These are phyloP conservation scores for Ylistrum balloti DNA, from an alignment of 1,140 invertebrate genomes.

Conservation along the genomic window DNA sequence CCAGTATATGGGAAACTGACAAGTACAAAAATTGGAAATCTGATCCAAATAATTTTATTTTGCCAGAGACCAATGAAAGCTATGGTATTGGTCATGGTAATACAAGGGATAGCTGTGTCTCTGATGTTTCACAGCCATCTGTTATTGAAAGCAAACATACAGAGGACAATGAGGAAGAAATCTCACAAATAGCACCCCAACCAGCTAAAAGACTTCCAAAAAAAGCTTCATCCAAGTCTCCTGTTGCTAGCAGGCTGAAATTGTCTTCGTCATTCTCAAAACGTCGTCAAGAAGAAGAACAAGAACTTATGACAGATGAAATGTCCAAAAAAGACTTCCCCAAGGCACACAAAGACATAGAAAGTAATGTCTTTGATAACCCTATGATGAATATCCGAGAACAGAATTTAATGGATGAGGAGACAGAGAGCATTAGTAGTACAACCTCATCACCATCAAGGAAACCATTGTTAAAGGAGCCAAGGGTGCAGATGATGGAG, in stretches of 20 bases:
- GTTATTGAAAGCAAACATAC: background rate
- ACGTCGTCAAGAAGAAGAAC: constrained; percentile 43
- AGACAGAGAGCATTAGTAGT: constrained; percentile 45
- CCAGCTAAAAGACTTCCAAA: background rate
- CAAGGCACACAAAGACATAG: constrained; percentile 36
- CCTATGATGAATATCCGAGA: constrained; percentile 44
- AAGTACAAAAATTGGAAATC: constrained; percentile 40
- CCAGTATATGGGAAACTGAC: constrained; percentile 15
- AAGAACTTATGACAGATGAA: constrained; percentile 37
- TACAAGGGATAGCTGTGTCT: background rate
- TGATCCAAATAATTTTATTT: background rate
- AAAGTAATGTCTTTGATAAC: constrained; percentile 56
- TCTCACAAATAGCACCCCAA: background rate
- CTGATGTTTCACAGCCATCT: background rate
- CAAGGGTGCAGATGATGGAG: constrained; percentile 51
- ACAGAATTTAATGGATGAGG: constrained; percentile 26
- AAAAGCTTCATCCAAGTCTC: constrained; percentile 46
- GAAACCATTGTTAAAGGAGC: constrained; percentile 59
- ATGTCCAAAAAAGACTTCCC: background rate
- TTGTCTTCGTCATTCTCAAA: constrained; percentile 54
- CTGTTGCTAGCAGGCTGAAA: constrained; percentile 31
- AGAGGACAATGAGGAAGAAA: background rate
- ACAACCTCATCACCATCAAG: constrained; percentile 52
- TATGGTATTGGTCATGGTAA: background rate
- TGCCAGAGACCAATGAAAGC: background rate